phyloP scores from a whole-genome alignment of 1,140 invertebrate species.

The Drosophila dunni region DNA sequence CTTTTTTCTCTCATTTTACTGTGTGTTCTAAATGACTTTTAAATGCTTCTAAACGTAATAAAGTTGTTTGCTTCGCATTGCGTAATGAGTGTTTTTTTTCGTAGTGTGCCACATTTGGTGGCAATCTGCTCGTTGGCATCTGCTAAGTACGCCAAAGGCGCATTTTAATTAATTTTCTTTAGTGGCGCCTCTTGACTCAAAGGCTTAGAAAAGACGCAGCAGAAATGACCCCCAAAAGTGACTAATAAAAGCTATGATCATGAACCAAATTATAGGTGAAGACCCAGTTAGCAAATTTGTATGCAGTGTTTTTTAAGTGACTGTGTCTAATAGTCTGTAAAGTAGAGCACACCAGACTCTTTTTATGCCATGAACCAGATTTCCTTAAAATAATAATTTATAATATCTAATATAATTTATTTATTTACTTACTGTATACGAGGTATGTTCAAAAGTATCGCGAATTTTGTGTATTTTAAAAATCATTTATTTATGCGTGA shows the following conservation, averaged over 20 bases:
- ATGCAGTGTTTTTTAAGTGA: too few relatives aligned
- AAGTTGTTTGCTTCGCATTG: constrained; percentile 72
- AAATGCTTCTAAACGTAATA: constrained; percentile 76
- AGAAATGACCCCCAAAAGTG: constrained; percentile 55
- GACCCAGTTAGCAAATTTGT: too few relatives aligned
- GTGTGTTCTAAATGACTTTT: constrained; percentile 77
- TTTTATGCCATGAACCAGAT: too few relatives aligned
- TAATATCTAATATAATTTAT: too few relatives aligned
- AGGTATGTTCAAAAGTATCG: too few relatives aligned
- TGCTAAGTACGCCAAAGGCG: constrained; percentile 31
- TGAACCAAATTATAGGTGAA: too few relatives aligned
- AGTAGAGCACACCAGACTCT: too few relatives aligned
- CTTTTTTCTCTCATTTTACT: constrained; percentile 49
- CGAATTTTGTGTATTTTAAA: too few relatives aligned
- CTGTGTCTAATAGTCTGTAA: too few relatives aligned
- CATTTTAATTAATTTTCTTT: constrained; percentile 70
- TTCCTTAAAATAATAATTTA: too few relatives aligned
- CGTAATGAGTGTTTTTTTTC: constrained; percentile 74
- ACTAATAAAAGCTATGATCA: neutral
- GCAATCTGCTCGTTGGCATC: constrained; percentile 41
- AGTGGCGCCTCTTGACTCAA: constrained; percentile 27
- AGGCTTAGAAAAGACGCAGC: constrained; percentile 54
- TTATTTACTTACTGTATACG: too few relatives aligned
- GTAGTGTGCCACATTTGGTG: constrained; percentile 38
- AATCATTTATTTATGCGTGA: too few relatives aligned